A percentile compares a stretch with the other conserved stretches of the same genome.
Evolutionary conservation across 2,888 invertebrate genomes (phyloP).

Genomic region (Silvanus unidentatus): DNA sequence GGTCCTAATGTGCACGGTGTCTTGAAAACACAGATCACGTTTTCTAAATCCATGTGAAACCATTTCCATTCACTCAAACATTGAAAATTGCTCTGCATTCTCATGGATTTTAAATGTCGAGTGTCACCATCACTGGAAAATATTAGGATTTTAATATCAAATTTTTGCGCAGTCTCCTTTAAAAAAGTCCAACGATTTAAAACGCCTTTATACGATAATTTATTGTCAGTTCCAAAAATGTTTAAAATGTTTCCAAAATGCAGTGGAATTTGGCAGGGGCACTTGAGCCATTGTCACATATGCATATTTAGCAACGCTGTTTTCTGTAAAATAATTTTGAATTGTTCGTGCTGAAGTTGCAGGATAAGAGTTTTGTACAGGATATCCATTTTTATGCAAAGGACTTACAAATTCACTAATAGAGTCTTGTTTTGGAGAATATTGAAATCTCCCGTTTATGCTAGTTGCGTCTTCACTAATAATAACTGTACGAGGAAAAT

Average conservation of each 20-base stretch:
- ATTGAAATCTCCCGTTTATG: background rate
- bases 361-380: background rate
- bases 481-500: background rate
- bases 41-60: constrained; percentile 6
- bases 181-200: constrained; percentile 9
- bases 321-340: background rate
- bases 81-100: background rate
- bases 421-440: background rate
- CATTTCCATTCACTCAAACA: constrained; percentile 3
- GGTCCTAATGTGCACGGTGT: constrained; percentile 10
- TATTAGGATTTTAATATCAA: constrained; percentile 1
- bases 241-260: background rate
- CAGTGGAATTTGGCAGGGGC: background rate
- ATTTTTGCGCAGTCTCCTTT: constrained; percentile 1
- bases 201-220: constrained; percentile 8
- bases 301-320: background rate
- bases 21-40: constrained; percentile 9
- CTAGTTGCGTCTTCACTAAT: background rate
- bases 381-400: background rate
- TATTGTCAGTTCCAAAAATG: background rate
- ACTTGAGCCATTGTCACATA: background rate
- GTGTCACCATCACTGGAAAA: constrained; percentile 7
- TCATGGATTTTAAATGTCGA: constrained; percentile 5
- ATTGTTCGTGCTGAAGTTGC: background rate
- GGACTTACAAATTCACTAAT: background rate